A percentile compares a stretch with the other conserved stretches of the same genome.
Conservation (phyloP, 2,113 vertebrate genomes). For the Neoarius graeffei region DNA sequence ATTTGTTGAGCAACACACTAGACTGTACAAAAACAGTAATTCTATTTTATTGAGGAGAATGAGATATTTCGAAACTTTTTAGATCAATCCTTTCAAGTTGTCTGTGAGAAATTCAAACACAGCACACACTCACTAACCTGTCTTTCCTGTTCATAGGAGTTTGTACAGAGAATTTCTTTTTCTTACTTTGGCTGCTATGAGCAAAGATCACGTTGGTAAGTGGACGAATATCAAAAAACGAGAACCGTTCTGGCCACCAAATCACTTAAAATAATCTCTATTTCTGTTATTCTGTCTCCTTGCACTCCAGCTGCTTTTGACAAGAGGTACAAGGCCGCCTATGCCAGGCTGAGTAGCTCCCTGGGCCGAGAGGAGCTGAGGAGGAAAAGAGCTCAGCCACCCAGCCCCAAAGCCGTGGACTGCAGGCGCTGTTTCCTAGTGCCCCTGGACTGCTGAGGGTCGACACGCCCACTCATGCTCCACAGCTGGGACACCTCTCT, state of each 20-base stretch:
- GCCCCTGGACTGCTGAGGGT: slow-evolving; percentile 80
- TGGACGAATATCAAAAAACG: not conserved
- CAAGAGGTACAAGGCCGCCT: slow-evolving; percentile 86
- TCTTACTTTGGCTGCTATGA: slow-evolving; percentile 88
- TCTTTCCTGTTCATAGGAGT: slow-evolving; percentile 70
- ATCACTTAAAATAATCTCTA: not conserved
- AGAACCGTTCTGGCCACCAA: not conserved
- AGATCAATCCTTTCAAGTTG: not conserved
- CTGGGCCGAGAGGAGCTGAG: slow-evolving; percentile 81
- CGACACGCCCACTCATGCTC: not conserved
- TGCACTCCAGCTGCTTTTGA: slow-evolving; percentile 79
- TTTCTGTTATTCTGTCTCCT: slow-evolving; percentile 14
- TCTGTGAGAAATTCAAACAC: not conserved
- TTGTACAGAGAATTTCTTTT: slow-evolving; percentile 90
- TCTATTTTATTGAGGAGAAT: not conserved
- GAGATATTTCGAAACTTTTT: not conserved
- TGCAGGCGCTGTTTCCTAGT: slow-evolving; percentile 86
- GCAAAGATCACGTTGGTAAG: slow-evolving; percentile 85
- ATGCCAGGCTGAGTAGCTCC: slow-evolving; percentile 74
- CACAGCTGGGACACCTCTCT: not conserved
- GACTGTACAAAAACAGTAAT: not conserved
- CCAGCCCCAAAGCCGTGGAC: slow-evolving; percentile 82
- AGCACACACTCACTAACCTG: not conserved
- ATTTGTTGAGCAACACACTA: not conserved
- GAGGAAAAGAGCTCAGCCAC: slow-evolving; percentile 78